A percentile compares a stretch with the other conserved stretches of the same genome.
phyloP scores from a whole-genome alignment of 2,888 invertebrate genomes.

The Tridacna gigas region DNA sequence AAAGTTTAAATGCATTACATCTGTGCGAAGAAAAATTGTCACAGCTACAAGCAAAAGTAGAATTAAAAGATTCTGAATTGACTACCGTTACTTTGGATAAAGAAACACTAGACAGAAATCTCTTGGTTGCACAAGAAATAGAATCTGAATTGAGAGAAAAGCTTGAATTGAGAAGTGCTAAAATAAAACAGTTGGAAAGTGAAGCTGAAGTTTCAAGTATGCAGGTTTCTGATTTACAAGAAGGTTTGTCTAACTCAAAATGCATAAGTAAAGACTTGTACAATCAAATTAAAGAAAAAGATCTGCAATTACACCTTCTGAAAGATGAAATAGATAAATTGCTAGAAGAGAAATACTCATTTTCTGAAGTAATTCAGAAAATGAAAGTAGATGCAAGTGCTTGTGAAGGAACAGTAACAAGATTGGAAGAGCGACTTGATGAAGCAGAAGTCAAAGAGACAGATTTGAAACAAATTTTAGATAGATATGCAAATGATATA shows the following conservation, averaged over 20 bases:
- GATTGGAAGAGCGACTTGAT: conserved; percentile 54
- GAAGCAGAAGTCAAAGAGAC: conserved; percentile 48
- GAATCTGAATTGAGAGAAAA: conserved; percentile 10
- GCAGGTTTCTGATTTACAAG: conserved; percentile 35
- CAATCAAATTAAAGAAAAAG: conserved; percentile 22
- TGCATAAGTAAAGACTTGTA: conserved; percentile 30
- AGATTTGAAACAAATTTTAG: conserved; percentile 49
- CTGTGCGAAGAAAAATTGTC: conserved; percentile 7
- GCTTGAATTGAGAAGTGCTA: neutral
- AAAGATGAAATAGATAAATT: conserved; percentile 16
- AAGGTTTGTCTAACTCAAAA: conserved; percentile 19
- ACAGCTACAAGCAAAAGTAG: neutral
- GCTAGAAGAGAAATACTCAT: conserved; percentile 21
- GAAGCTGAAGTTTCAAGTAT: conserved; percentile 9
- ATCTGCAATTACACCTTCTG: conserved; percentile 15
- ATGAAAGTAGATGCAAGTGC: conserved; percentile 6
- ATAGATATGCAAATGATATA: conserved; percentile 49
- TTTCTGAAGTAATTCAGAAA: conserved; percentile 28
- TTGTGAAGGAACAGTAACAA: conserved; percentile 13
- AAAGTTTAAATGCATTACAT: conserved; percentile 15
- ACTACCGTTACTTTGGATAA: neutral
- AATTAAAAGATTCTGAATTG: neutral
- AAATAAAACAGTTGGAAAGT: conserved; percentile 27
- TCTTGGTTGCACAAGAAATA: conserved; percentile 13
- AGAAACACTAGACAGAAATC: neutral